Percentiles rank a stretch among this genome's conserved stretches.
Conservation (phyloP, 2,797 vertebrate genomes). For the Atherinosoma microstoma region DNA sequence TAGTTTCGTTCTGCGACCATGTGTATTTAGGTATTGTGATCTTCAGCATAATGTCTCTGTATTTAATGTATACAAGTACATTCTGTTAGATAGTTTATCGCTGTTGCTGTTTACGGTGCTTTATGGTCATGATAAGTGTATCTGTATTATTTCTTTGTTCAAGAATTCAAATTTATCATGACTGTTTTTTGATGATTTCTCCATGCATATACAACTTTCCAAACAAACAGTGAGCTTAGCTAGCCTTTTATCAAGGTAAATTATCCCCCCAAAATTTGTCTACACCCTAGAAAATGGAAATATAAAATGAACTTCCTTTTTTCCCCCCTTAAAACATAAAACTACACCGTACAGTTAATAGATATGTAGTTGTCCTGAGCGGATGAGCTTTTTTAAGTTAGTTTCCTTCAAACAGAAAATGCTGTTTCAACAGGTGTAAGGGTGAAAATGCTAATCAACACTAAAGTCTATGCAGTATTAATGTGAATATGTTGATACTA, state of each 20-base stretch:
- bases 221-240: neutral
- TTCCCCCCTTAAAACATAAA: neutral
- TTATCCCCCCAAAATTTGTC: neutral
- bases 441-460: neutral
- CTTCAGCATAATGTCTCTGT: neutral
- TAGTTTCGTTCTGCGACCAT: neutral
- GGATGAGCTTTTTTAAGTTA: neutral
- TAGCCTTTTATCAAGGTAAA: neutral
- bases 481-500: constrained; percentile 5
- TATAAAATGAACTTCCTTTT: neutral
- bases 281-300: neutral
- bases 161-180: neutral
- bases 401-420: no score
- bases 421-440: constrained; percentile 1
- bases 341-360: neutral
- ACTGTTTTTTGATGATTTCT: neutral
- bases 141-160: no score
- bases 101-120: no score
- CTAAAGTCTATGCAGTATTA: neutral
- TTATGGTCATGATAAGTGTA: no score
- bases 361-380: neutral
- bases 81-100: no score
- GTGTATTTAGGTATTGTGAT: neutral
- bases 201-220: neutral
- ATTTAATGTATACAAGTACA: no score